Evolutionary conservation across 2,888 invertebrate genomes (phyloP).

Genomic region (Periphyllus acericola): DNA sequence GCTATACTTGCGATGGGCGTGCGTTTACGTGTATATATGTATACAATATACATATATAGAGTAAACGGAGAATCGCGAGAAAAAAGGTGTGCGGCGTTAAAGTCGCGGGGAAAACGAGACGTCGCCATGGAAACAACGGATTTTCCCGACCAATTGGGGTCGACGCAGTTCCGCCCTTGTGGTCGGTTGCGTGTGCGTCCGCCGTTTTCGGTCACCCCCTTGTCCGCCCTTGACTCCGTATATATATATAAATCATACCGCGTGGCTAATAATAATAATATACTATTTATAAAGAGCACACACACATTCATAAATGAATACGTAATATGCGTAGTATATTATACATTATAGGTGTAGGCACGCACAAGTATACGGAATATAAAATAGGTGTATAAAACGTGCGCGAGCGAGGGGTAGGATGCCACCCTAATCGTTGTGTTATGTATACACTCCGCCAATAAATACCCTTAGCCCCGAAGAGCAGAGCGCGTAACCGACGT

Average conservation of each 20-base stretch:
- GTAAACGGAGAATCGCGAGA: background rate
- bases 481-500: background rate
- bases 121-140: constrained; percentile 33
- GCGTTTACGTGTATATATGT: background rate
- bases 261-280: background rate
- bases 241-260: too few relatives aligned
- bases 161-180: constrained; percentile 25
- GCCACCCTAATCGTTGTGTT: constrained; percentile 7
- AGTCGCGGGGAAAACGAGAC: background rate
- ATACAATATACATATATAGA: background rate
- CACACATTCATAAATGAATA: too few relatives aligned
- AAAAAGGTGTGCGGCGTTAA: background rate
- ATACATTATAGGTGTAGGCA: too few relatives aligned
- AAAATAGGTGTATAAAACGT: background rate
- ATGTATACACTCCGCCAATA: background rate
- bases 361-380: background rate
- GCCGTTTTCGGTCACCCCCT: background rate
- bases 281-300: background rate
- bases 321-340: too few relatives aligned
- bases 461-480: background rate
- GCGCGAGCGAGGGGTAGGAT: background rate
- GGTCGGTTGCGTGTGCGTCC: constrained; percentile 9
- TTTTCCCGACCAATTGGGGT: constrained; percentile 44
- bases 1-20: background rate
- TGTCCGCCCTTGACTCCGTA: background rate